Percentiles rank a stretch among this genome's conserved stretches.
These are phyloP conservation scores for Bombus superbus DNA, from an alignment of 1,140 invertebrate genomes.

Conservation along the genomic window DNA sequence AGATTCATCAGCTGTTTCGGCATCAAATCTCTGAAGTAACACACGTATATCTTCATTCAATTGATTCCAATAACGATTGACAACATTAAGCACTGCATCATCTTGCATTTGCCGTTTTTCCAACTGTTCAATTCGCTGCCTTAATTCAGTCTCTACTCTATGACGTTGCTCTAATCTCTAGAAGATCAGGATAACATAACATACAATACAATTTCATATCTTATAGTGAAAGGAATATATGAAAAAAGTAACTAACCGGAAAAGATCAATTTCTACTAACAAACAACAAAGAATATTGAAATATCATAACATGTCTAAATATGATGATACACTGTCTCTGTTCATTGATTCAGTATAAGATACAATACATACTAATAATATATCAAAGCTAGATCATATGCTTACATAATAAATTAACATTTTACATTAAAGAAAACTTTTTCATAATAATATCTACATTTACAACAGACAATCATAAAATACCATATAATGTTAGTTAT, in stretches of 20 bases:
- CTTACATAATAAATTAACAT: slow-evolving; percentile 30
- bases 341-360: background rate
- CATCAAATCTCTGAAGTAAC: slow-evolving; percentile 97
- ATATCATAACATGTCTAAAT: background rate
- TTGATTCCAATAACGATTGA: slow-evolving; percentile 99
- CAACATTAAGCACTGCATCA: slow-evolving; percentile 98
- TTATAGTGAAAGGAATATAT: background rate
- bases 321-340: background rate
- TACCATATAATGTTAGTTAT: too few species aligned
- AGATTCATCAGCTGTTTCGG: slow-evolving; percentile 97
- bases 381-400: background rate
- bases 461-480: background rate
- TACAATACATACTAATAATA: background rate
- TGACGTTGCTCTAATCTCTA: slow-evolving; percentile 95
- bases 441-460: background rate
- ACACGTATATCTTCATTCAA: slow-evolving; percentile 98
- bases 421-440: background rate
- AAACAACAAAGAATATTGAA: background rate
- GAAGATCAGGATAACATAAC: slow-evolving; percentile 37
- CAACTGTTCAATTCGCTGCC: slow-evolving; percentile 97
- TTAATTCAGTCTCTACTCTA: slow-evolving; percentile 93
- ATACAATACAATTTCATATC: slow-evolving; percentile 14
- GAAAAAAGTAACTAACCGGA: background rate
- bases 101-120: slow-evolving; percentile 98
- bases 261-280: background rate